phyloP scores from a whole-genome alignment of 30 jellyfish, hydroid and myxozoan genomes.

The Phacellophora camtschatica region DNA sequence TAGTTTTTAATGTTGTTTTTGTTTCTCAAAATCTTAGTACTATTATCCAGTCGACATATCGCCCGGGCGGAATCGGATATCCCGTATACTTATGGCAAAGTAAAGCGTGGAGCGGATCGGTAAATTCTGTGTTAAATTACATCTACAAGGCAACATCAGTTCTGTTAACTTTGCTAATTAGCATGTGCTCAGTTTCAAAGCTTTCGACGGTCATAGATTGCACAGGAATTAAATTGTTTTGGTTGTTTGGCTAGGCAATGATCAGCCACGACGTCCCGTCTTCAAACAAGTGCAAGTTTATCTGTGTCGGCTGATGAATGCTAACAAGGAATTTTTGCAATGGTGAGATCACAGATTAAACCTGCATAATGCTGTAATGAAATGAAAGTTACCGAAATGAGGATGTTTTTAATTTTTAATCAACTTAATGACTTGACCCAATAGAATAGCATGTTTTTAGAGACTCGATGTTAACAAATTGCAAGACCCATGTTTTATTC shows the following conservation, averaged over 20 bases:
- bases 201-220: background rate
- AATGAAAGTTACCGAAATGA: slow-evolving; percentile 65
- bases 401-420: slow-evolving; percentile 42
- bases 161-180: background rate
- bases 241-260: slow-evolving; percentile 40
- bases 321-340: slow-evolving; percentile 24
- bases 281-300: background rate
- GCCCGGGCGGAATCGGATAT: too few species aligned
- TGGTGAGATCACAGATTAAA: slow-evolving; percentile 45
- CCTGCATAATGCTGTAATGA: slow-evolving; percentile 14
- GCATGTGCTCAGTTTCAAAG: background rate
- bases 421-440: slow-evolving; percentile 11
- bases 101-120: too few species aligned
- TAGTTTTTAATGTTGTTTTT: too few species aligned
- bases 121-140: too few species aligned
- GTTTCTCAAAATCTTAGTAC: too few species aligned
- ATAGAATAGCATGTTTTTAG: slow-evolving; percentile 19
- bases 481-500: background rate
- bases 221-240: slow-evolving; percentile 13
- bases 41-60: too few species aligned
- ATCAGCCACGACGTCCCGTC: slow-evolving; percentile 1
- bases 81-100: too few species aligned
- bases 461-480: slow-evolving; percentile 16
- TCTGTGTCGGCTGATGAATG: slow-evolving; percentile 50
- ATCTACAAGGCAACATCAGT: slow-evolving; percentile 8